Conservation (phyloP, 2,888 invertebrate genomes). For the Leucozona laternaria region DNA sequence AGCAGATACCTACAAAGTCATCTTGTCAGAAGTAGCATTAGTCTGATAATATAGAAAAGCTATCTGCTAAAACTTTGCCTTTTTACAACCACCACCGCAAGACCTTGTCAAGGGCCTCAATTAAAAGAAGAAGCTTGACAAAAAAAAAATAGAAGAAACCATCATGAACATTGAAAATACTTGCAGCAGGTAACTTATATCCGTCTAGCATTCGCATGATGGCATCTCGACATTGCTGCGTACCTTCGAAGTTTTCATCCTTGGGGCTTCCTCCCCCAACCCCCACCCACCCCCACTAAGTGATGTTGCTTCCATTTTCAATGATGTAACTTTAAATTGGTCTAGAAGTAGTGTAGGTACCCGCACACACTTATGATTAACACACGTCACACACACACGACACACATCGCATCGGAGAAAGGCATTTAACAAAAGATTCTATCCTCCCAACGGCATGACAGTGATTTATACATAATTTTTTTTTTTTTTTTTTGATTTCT, state of each 20-base stretch:
- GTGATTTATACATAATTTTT: slow-evolving; percentile 44
- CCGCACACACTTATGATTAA: slow-evolving; percentile 30
- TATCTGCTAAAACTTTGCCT: slow-evolving; percentile 6
- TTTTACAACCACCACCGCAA: neutral
- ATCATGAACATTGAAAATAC: slow-evolving; percentile 23
- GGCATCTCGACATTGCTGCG: slow-evolving; percentile 39
- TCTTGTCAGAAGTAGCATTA: neutral
- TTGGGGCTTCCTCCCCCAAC: neutral
- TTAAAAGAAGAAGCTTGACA: slow-evolving; percentile 31
- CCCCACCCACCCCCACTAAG: neutral
- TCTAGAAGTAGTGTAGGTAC: slow-evolving; percentile 12
- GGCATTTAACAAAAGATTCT: slow-evolving; percentile 49
- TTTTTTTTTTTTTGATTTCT: slow-evolving; percentile 12
- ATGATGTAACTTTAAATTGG: slow-evolving; percentile 61
- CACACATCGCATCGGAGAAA: neutral
- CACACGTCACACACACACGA: neutral
- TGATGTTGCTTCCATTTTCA: slow-evolving; percentile 7
- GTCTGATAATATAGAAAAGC: neutral
- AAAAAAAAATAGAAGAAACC: neutral
- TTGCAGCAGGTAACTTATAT: slow-evolving; percentile 21
- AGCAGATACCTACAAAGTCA: neutral
- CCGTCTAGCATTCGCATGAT: slow-evolving; percentile 30
- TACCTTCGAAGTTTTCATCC: slow-evolving; percentile 44
- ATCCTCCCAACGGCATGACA: slow-evolving; percentile 45
- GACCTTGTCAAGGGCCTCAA: slow-evolving; percentile 36